phyloP scores from a whole-genome alignment of 2,113 vertebrate genomes.

The Suncus etruscus region DNA sequence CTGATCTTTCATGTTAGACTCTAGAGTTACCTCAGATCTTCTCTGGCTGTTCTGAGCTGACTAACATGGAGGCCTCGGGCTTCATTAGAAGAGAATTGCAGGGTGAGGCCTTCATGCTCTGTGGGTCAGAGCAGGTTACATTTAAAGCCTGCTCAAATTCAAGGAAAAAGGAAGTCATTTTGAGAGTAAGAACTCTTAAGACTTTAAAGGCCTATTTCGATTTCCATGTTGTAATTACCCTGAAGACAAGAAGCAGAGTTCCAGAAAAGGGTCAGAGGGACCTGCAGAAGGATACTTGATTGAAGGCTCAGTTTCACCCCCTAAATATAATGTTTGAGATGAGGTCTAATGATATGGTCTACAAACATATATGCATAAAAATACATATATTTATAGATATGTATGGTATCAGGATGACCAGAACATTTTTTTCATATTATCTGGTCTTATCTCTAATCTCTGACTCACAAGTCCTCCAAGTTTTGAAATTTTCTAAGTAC shows the following conservation, averaged over 20 bases:
- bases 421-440: background rate
- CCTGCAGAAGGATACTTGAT: background rate
- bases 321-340: background rate
- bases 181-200: background rate
- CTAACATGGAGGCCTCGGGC: background rate
- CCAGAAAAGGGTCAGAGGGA: background rate
- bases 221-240: background rate
- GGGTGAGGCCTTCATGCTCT: background rate
- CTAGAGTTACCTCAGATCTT: background rate
- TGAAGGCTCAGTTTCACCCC: background rate
- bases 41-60: background rate
- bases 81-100: background rate
- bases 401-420: background rate
- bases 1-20: background rate
- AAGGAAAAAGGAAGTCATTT: background rate
- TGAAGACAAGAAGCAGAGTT: background rate
- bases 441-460: background rate
- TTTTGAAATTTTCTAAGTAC: background rate
- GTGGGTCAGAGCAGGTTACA: background rate
- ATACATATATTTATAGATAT: too few species aligned
- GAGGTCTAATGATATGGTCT: background rate
- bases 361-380: too few species aligned
- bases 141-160: background rate
- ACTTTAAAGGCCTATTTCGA: background rate
- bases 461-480: background rate